Percentiles rank a stretch among this genome's conserved stretches.
Evolutionary conservation across 2,888 invertebrate species (phyloP).

Genomic region (Tetragonula carbonaria): DNA sequence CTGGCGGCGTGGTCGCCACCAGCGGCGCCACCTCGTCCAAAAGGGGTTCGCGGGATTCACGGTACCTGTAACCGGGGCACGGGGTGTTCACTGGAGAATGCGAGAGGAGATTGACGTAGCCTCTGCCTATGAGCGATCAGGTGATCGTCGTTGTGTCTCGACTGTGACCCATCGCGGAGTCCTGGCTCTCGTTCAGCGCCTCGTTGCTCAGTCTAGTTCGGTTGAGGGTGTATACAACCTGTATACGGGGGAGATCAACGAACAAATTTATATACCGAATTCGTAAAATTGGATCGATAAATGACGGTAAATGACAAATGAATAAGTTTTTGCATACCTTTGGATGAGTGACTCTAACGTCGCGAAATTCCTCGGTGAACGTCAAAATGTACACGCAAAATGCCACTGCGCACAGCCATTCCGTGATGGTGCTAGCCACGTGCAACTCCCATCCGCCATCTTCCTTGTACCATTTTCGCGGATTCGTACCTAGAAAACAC

Average conservation of each 20-base stretch:
- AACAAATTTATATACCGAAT: not conserved
- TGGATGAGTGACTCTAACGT: slow-evolving; percentile 86
- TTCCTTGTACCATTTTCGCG: slow-evolving; percentile 85
- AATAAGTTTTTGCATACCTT: slow-evolving; percentile 75
- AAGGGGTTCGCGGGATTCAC: slow-evolving; percentile 65
- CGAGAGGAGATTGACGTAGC: slow-evolving; percentile 75
- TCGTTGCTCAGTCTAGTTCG: slow-evolving; percentile 66
- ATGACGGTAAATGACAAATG: not conserved
- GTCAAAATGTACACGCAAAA: slow-evolving; percentile 87
- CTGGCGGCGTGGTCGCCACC: slow-evolving; percentile 61
- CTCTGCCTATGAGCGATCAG: slow-evolving; percentile 75
- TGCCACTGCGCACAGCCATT: slow-evolving; percentile 88
- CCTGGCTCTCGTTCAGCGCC: slow-evolving; percentile 68
- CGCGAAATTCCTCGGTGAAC: slow-evolving; percentile 88
- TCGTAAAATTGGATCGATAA: too few relatives aligned
- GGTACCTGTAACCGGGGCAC: slow-evolving; percentile 73
- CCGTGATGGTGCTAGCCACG: slow-evolving; percentile 87
- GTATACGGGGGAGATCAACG: not conserved
- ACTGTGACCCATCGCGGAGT: slow-evolving; percentile 43
- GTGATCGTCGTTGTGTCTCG: slow-evolving; percentile 60
- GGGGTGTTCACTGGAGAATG: slow-evolving; percentile 77
- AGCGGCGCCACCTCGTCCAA: slow-evolving; percentile 69
- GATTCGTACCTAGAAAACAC: slow-evolving; percentile 81
- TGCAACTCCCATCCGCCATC: slow-evolving; percentile 89
- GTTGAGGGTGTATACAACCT: slow-evolving; percentile 72